Base-by-base conservation (phyloP, 2,888 invertebrate species). In the Thera britannica region DNA sequence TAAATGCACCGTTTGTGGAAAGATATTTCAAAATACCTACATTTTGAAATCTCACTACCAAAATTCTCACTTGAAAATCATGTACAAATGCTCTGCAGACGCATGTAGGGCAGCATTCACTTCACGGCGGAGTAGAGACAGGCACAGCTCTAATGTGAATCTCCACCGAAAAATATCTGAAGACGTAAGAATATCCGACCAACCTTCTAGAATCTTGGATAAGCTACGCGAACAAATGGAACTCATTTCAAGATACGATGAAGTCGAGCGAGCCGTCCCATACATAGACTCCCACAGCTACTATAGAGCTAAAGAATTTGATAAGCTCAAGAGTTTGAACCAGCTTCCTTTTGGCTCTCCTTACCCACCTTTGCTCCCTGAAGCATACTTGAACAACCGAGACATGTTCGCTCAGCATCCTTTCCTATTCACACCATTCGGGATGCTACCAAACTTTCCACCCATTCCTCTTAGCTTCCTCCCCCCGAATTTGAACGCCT, bases 51-150 rank as follows among this genome's bases (percentile, higher is more conserved):
- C 97, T 1, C 99, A 99, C 87, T 99, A 98, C 88, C 98, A 98
- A 93, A 98, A 98, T 88, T 97, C 98, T 8, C 99, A 99, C 90
- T 95, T 99, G 62, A 99, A 99, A 90, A 92, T 98, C 70, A 98
- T 98, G 97, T 98, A 98, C 90, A 97, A 97, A 84, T 99, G 99
- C 91, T 97, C 97, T 81, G 97, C 98, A 38, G 98, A 98, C 75
- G 98, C 98, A 1, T 99, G 99, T 87, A 97, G 97, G 89, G 98
- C 98, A 0, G 97, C 98, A 0, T 99, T 99, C 86, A 97, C 98
- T 4, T 98, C 98, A 0, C 98, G 98, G 85, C 94, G 98, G 67
- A 98, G 97, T 81, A 96, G 98, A 78, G 99, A 99, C 82, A 95
- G 98, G 2, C 99, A 99, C 88, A 98, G 98, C 83, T 96, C 98